Evolutionary conservation across 2,888 invertebrate species (phyloP).

Genomic region (Napeogenes sylphis): DNA sequence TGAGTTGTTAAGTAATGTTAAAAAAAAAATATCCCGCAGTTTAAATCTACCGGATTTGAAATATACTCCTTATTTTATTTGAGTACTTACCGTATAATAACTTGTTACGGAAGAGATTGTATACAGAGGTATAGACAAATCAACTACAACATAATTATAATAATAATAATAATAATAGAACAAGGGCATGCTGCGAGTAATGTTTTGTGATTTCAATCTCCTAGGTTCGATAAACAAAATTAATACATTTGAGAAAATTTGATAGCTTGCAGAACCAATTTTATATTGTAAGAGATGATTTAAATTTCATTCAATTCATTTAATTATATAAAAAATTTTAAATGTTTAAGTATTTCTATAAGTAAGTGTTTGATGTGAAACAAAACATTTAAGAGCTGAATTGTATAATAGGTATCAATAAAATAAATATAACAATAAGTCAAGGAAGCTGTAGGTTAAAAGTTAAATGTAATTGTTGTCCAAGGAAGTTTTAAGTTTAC

Average conservation of each 20-base stretch:
- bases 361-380: not conserved
- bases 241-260: constrained; percentile 16
- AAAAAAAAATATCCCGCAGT: not conserved
- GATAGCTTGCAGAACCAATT: not conserved
- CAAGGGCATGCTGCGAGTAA: too few relatives aligned
- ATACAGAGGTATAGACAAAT: not conserved
- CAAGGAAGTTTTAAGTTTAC: not conserved
- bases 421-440: not conserved
- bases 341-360: too few relatives aligned
- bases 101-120: too few relatives aligned
- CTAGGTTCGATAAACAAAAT: constrained; percentile 39
- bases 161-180: too few relatives aligned
- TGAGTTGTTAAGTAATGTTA: not conserved
- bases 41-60: too few relatives aligned
- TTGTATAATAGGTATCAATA: not conserved
- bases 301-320: too few relatives aligned
- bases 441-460: not conserved
- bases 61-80: too few relatives aligned
- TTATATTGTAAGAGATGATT: not conserved
- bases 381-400: too few relatives aligned
- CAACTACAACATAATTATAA: too few relatives aligned
- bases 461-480: not conserved
- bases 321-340: too few relatives aligned
- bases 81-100: too few relatives aligned
- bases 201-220: constrained; percentile 39